phyloP scores from a whole-genome alignment of 2,797 vertebrate genomes.

The Urophycis tenuis region DNA sequence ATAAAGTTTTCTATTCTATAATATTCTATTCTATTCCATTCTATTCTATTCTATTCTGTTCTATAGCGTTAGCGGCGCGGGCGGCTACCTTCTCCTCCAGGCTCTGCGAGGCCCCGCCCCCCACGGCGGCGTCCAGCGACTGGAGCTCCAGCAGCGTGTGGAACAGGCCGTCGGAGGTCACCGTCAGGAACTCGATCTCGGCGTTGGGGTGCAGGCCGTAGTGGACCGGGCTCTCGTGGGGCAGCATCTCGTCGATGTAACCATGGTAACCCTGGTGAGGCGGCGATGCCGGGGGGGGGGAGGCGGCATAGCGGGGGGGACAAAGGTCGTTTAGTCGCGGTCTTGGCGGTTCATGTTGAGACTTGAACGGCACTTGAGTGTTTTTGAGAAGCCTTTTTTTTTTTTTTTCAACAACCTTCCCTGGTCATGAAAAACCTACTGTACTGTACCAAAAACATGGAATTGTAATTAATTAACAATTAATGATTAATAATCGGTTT shows the following conservation, averaged over 20 bases:
- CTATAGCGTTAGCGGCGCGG: background rate
- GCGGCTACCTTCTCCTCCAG: slow-evolving; percentile 71
- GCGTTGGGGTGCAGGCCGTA: slow-evolving; percentile 74
- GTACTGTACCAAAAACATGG: background rate
- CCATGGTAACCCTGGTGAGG: slow-evolving; percentile 67
- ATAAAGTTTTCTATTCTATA: too few relatives aligned
- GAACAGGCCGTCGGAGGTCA: slow-evolving; percentile 74
- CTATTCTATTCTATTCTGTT: too few relatives aligned
- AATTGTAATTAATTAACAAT: too few relatives aligned
- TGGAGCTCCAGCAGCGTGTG: slow-evolving; percentile 78
- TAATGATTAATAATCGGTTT: too few relatives aligned
- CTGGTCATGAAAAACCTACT: background rate
- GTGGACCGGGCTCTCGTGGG: slow-evolving; percentile 70
- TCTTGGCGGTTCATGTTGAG: background rate
- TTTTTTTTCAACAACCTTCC: background rate
- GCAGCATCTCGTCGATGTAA: slow-evolving; percentile 73
- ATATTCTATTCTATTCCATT: too few relatives aligned
- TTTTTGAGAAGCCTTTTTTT: background rate
- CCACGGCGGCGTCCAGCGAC: slow-evolving; percentile 69
- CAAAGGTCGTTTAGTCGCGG: background rate
- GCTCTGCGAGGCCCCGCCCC: slow-evolving; percentile 70
- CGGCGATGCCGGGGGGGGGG: background rate
- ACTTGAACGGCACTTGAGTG: background rate
- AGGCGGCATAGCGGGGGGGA: background rate
- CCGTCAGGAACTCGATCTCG: slow-evolving; percentile 75